A percentile compares a stretch with the other conserved stretches of the same genome.
Conservation (phyloP, 2,888 invertebrate species). For the Bembecia ichneumoniformis region DNA sequence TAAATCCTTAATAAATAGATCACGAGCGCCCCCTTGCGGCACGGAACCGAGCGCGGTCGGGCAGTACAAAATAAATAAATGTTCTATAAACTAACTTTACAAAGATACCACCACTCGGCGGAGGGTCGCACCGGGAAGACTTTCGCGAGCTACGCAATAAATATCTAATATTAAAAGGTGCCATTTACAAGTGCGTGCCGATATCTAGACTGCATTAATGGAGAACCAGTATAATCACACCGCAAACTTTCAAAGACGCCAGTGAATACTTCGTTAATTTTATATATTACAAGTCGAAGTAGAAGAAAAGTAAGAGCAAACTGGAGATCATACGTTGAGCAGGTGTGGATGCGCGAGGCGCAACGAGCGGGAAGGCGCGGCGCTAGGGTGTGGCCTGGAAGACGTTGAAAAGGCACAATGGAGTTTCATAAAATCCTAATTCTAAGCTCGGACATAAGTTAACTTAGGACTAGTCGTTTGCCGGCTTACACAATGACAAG, state of each 20-base stretch:
- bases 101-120: constrained; percentile 70
- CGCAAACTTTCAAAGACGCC: constrained; percentile 71
- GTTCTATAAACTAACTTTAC: constrained; percentile 71
- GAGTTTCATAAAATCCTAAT: constrained; percentile 62
- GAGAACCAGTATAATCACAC: constrained; percentile 62
- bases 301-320: constrained; percentile 60
- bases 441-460: constrained; percentile 59
- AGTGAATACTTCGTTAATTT: constrained; percentile 59
- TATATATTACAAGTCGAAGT: constrained; percentile 64
- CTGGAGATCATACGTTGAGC: constrained; percentile 72
- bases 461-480: constrained; percentile 56
- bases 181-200: constrained; percentile 71
- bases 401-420: constrained; percentile 66
- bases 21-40: constrained; percentile 72
- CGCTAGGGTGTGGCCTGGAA: constrained; percentile 61
- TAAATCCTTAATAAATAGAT: constrained; percentile 71
- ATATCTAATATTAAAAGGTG: constrained; percentile 69
- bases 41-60: constrained; percentile 69
- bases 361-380: constrained; percentile 35
- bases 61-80: constrained; percentile 70
- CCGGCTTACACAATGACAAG: constrained; percentile 59
- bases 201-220: constrained; percentile 48
- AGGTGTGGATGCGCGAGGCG: constrained; percentile 56
- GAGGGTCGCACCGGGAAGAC: constrained; percentile 69
- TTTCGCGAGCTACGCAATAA: constrained; percentile 69